Percentiles rank a stretch among this genome's conserved stretches.
Evolutionary conservation across 2,888 invertebrate species (phyloP).

Genomic region (Sialis lutaria): DNA sequence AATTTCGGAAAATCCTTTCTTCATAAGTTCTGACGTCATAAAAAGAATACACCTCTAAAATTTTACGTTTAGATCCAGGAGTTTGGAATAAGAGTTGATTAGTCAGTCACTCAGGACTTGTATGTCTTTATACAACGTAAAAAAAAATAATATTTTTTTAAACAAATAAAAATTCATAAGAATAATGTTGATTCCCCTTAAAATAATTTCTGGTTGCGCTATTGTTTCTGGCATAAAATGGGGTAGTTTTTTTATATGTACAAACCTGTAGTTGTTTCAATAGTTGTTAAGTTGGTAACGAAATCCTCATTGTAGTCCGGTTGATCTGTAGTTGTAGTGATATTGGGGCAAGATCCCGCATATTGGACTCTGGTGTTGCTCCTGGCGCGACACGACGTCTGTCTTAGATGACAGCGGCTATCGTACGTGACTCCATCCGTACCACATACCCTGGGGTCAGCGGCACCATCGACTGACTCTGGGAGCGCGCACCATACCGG

Average conservation of each 20-base stretch:
- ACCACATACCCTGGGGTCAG: conserved; percentile 38
- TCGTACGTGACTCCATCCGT: conserved; percentile 51
- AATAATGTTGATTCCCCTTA: neutral
- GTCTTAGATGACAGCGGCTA: conserved; percentile 60
- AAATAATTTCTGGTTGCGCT: neutral
- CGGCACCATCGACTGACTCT: conserved; percentile 6
- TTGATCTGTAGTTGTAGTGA: neutral
- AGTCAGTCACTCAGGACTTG: too few species aligned
- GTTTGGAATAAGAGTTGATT: too few species aligned
- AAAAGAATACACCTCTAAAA: too few species aligned
- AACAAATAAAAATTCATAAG: neutral
- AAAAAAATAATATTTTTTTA: too few species aligned
- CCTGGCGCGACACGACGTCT: conserved; percentile 57
- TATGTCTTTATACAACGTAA: too few species aligned
- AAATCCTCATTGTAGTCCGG: neutral
- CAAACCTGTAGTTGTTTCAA: neutral
- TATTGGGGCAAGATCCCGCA: conserved; percentile 45
- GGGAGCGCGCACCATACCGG: conserved; percentile 35
- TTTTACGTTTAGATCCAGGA: too few species aligned
- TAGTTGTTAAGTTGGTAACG: neutral
- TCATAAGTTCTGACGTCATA: too few species aligned
- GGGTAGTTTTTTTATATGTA: neutral
- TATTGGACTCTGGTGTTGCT: conserved; percentile 51
- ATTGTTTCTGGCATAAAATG: neutral
- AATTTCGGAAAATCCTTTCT: too few species aligned